Conservation (phyloP, 2,113 vertebrate species). For the Notothenia coriiceps region DNA sequence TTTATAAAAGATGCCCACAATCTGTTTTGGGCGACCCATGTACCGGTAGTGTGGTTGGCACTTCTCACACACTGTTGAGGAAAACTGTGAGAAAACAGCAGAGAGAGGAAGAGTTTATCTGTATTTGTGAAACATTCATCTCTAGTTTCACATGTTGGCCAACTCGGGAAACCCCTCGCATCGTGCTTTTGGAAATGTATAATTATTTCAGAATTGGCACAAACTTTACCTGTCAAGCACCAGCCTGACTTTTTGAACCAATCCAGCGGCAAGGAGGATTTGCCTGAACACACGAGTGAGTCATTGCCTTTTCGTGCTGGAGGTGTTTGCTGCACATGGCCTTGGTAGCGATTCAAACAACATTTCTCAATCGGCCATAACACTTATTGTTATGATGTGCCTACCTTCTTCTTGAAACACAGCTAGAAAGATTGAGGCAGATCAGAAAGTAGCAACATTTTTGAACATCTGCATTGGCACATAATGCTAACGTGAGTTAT, state of each 20-base stretch:
- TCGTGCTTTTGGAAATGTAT: not conserved
- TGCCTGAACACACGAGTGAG: too few relatives aligned
- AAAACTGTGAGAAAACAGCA: conserved; percentile 19
- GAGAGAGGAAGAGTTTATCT: too few relatives aligned
- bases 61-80: conserved; percentile 60
- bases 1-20: conserved; percentile 34
- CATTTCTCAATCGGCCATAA: not conserved
- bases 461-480: not conserved
- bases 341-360: conserved; percentile 1
- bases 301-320: conserved; percentile 6
- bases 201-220: not conserved
- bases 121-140: too few relatives aligned
- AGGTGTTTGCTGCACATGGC: not conserved
- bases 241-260: too few relatives aligned
- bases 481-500: not conserved
- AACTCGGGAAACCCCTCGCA: not conserved
- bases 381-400: not conserved
- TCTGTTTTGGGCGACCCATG: conserved; percentile 43
- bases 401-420: not conserved
- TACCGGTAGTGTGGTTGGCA: conserved; percentile 64
- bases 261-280: too few relatives aligned
- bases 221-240: too few relatives aligned
- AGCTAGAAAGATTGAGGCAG: not conserved
- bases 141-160: not conserved
- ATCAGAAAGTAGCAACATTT: too few relatives aligned